A percentile compares a stretch with the other conserved stretches of the same genome.
Conservation (phyloP, 2,113 vertebrate genomes). For the Cairina moschata region DNA sequence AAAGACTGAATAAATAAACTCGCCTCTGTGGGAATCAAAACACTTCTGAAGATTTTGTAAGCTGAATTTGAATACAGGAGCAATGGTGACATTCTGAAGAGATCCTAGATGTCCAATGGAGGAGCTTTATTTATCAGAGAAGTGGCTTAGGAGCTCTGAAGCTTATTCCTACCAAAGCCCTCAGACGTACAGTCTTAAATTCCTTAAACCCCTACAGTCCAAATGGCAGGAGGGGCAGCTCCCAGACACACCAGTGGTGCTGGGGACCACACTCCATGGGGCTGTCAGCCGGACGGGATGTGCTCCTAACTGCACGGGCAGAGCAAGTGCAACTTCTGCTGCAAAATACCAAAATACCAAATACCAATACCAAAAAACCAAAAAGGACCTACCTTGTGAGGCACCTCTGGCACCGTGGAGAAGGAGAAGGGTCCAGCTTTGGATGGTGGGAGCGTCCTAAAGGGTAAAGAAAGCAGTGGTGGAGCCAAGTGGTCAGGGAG, state of each 20-base stretch:
- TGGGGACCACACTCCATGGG: neutral
- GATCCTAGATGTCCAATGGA: neutral
- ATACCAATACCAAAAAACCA: too few relatives aligned
- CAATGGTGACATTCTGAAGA: neutral
- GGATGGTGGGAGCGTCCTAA: rapidly evolving
- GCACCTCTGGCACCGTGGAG: neutral
- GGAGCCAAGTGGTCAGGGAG: neutral
- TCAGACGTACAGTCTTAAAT: neutral
- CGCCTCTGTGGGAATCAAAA: neutral
- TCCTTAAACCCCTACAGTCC: neutral
- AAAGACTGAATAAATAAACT: neutral
- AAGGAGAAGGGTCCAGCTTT: neutral
- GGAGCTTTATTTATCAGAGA: neutral
- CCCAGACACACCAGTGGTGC: rapidly evolving
- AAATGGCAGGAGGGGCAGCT: neutral
- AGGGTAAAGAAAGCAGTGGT: neutral
- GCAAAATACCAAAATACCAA: too few relatives aligned
- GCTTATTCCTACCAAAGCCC: neutral
- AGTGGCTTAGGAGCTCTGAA: neutral
- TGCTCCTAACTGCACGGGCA: neutral
- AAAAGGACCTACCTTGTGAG: neutral
- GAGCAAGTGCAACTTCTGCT: neutral
- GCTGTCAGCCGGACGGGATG: neutral
- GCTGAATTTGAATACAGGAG: neutral
- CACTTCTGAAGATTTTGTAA: neutral